Evolutionary conservation across 1,140 invertebrate genomes (phyloP), one percentile per base, ranked within the genome.

Genomic region (Drosophila repleta): DNA sequence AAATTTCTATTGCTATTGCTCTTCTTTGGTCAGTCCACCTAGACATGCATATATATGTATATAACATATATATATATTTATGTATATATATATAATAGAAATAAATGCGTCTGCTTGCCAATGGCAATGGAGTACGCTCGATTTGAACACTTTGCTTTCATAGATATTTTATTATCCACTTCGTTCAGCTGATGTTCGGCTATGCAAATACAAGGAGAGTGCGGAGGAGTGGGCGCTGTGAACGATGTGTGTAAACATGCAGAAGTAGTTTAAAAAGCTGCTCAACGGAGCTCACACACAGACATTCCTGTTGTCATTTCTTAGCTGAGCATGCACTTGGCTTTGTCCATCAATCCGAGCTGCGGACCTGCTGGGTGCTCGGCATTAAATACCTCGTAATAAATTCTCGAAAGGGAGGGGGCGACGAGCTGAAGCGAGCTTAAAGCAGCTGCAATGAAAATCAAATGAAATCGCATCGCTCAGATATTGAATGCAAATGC

Each of bases 401-500:
- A 43, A 41, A 41, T 41, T 41, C 1, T 4, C 35, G 10, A 37
- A 37, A 11, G 4, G 4, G 35, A 37, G 2, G 6, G 35, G 0
- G 24, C 2, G 11, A 37, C 3, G 10, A 37, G 13, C 3, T 3
- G 35, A 29, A 8, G 6, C 0, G 8, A 29, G 8, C 2, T 8
- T 6, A 29, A 29, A 29, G 29, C 24, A 29, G 29, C 29, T 17
- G n/a, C 6, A 15, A 8, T 15, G n/a, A 41, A 55, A 55, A 55
- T 4, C 35, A n/a, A 53, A 41, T 56, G 5, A n/a, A 41, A 56
- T 56, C 20, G 41, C 39, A 17, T 56, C 20, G 53, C n/a, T 56
- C 20, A 11, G 43, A 15, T 24, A 15, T 26, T 56, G 37, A 41
- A 21, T 39, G 21, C 24, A 13, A 17, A 10, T 3, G 24, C 21